A percentile compares a stretch with the other conserved stretches of the same genome.
phyloP scores from a whole-genome alignment of 2,888 invertebrate genomes.

The Tachystola acroxantha region DNA sequence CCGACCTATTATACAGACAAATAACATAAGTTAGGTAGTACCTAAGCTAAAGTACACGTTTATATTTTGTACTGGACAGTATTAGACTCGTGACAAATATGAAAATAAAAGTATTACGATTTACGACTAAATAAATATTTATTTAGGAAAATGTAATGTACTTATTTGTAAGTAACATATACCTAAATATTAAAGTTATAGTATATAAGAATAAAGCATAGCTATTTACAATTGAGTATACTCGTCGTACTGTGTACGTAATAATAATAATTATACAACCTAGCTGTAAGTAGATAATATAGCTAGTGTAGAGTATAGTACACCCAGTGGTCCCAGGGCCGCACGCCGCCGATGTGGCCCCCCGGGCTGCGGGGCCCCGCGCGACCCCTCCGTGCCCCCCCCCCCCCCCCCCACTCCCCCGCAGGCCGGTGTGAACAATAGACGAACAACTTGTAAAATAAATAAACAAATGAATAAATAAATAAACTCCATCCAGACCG shows the following conservation, averaged over 20 bases:
- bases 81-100: conserved; percentile 30
- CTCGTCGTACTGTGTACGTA: conserved; percentile 29
- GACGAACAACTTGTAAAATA: no score
- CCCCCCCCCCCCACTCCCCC: conserved; percentile 22
- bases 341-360: no score
- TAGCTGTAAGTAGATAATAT: not conserved
- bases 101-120: conserved; percentile 28
- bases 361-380: not conserved
- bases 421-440: no score
- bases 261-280: no score
- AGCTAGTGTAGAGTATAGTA: not conserved
- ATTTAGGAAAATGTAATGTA: conserved; percentile 33
- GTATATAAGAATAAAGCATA: not conserved
- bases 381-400: conserved; percentile 36
- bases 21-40: no score
- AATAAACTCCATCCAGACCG: no score
- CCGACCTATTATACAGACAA: conserved; percentile 19
- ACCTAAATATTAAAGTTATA: not conserved
- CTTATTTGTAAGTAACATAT: not conserved
- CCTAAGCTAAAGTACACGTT: no score
- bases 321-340: no score
- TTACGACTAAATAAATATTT: conserved; percentile 36
- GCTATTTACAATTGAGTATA: conserved; percentile 7
- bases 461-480: no score
- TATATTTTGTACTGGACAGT: conserved; percentile 31